Percentiles rank a stretch among this genome's conserved stretches.
phyloP scores from a whole-genome alignment of 2,797 vertebrate genomes.

The Dryobates pubescens region DNA sequence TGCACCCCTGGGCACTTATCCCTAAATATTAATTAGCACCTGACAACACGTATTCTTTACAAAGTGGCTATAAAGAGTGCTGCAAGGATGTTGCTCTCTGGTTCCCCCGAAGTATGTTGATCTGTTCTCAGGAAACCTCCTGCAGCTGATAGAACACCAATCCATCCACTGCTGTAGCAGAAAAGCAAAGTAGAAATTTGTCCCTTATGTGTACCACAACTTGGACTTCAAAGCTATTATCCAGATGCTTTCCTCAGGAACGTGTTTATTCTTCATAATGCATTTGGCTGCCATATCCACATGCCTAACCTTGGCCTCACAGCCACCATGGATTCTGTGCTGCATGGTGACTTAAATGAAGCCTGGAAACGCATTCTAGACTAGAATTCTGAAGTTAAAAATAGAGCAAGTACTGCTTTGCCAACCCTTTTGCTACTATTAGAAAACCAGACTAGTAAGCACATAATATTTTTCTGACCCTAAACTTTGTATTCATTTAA shows the following conservation, averaged over 20 bases:
- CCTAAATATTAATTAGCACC: background rate
- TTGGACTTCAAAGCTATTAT: background rate
- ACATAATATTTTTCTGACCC: constrained; percentile 26
- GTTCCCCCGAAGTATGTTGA: background rate
- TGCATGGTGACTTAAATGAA: background rate
- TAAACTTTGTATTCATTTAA: constrained; percentile 52
- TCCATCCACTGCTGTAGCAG: background rate
- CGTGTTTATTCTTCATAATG: background rate
- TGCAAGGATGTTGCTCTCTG: background rate
- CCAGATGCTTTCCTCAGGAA: background rate
- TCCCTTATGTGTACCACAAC: background rate
- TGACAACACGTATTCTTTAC: background rate
- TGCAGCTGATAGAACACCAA: background rate
- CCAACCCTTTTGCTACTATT: background rate
- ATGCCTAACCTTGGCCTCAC: background rate
- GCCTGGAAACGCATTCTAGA: background rate
- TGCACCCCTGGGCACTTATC: background rate
- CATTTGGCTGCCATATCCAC: background rate
- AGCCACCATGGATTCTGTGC: background rate
- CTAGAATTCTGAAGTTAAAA: background rate
- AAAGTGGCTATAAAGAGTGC: background rate
- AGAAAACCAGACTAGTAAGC: background rate
- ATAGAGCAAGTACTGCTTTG: background rate
- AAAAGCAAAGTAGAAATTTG: background rate
- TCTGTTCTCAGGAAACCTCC: background rate